Conservation (phyloP, 2,797 vertebrate species). For the Tamandua tetradactyla region DNA sequence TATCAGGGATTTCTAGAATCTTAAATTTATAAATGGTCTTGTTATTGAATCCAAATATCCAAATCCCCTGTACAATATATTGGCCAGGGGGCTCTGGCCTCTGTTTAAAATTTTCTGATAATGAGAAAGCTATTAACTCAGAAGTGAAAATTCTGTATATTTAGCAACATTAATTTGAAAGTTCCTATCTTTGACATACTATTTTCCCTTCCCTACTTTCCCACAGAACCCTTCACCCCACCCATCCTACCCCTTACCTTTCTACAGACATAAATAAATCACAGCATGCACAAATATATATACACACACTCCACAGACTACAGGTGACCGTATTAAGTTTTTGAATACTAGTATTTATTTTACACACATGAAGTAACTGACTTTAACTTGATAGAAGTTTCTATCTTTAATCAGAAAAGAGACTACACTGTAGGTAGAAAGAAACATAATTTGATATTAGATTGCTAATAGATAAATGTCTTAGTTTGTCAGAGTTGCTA, state of each 20-base stretch:
- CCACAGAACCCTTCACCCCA: background rate
- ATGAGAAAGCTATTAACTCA: background rate
- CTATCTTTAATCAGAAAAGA: slow-evolving; percentile 7
- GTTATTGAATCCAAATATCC: slow-evolving; percentile 31
- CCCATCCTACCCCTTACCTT: background rate
- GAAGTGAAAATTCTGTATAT: background rate
- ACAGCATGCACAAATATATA: too few relatives aligned
- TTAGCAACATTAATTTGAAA: background rate
- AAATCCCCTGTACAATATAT: background rate
- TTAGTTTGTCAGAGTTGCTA: too few relatives aligned
- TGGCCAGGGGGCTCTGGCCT: background rate
- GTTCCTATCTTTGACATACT: background rate
- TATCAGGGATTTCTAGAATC: slow-evolving; percentile 34
- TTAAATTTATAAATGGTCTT: background rate
- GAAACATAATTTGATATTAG: slow-evolving; percentile 12
- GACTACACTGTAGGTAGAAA: background rate
- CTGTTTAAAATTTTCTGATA: background rate
- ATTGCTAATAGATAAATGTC: background rate
- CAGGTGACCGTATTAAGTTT: background rate
- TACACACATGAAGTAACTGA: background rate
- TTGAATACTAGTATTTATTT: slow-evolving; percentile 9
- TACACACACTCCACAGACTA: background rate
- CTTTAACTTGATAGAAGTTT: background rate
- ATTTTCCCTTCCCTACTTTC: background rate
- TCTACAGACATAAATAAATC: background rate